These are phyloP conservation scores for Phymatocera aterrima DNA, from an alignment of 2,888 invertebrate genomes.

Conservation along the genomic window DNA sequence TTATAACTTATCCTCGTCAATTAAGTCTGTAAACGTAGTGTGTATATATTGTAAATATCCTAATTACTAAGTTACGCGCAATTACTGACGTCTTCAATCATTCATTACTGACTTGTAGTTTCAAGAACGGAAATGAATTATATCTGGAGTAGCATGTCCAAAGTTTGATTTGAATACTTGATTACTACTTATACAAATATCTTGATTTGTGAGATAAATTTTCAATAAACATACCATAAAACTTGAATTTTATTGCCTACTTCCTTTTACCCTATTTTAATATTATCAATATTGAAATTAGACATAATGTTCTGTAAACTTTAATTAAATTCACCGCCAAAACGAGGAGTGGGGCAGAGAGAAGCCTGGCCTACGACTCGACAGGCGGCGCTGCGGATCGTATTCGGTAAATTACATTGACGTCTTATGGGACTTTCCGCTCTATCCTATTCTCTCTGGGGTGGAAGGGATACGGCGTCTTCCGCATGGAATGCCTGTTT, in stretches of 20 bases:
- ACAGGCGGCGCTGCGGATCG: conserved; percentile 14
- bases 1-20: neutral
- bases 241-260: no score
- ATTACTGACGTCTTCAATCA: no score
- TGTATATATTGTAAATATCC: neutral
- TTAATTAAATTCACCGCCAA: neutral
- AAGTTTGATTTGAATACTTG: no score
- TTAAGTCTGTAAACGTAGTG: no score
- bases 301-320: neutral
- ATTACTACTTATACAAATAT: no score
- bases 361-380: neutral
- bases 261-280: neutral
- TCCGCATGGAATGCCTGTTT: neutral
- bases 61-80: no score
- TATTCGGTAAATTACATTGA: neutral
- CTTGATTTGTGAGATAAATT: no score
- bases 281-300: neutral
- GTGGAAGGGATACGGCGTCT: neutral
- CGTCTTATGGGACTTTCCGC: conserved; percentile 15
- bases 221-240: no score
- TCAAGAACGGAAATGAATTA: no score
- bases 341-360: neutral
- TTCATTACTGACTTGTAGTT: no score
- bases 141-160: no score
- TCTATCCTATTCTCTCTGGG: conserved; percentile 12